Base-by-base conservation (phyloP, 2,888 invertebrate species). In the Meloe dianella region DNA sequence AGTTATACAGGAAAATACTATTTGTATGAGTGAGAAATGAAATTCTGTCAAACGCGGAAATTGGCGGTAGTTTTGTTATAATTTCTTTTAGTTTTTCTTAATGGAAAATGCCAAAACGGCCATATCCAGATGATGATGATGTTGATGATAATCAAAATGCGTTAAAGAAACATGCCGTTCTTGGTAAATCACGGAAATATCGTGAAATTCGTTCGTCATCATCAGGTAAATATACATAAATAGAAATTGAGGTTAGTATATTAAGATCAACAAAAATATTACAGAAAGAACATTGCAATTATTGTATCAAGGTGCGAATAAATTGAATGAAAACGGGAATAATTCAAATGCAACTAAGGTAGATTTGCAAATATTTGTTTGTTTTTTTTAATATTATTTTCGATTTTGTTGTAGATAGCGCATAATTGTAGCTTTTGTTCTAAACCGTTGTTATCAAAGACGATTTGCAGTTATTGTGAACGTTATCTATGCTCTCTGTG, bases 41-140 rank as follows among this genome's bases (percentile, higher is more conserved):
- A 9, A 17, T 9, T 20, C 17, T 47, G 47, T 38, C 17, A 22
- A 51, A 51, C n/a, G n/a, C n/a, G n/a, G n/a, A n/a, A 51, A 22
- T 51, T 51, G 51, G 51, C 51, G 51, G 47, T 47, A 47, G 38
- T 38, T 38, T 38, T 38, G 38, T 38, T 38, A 9, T 32, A 1
- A n/a, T n/a, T n/a, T n/a, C n/a, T n/a, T n/a, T 32, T 32, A 8
- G 12, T 38, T 38, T 38, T n/a, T 14, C 20, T 47, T 1, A 20
- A 47, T 17, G 9, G 2, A 66, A 66, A 66, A 66, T 66, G 66
- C 63, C 66, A 22, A 66, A 66, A 66, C 30, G 66, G 20, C 38
- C 62, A 7, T 38, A 20, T 20, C 56, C 62, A 10, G 63, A 63
- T n/a, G 60, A 66, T 27, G 59, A 58, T 56, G 56, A 10, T 17